These are phyloP conservation scores for Pempheris klunzingeri DNA, from an alignment of 2,797 vertebrate species.

Conservation along the genomic window DNA sequence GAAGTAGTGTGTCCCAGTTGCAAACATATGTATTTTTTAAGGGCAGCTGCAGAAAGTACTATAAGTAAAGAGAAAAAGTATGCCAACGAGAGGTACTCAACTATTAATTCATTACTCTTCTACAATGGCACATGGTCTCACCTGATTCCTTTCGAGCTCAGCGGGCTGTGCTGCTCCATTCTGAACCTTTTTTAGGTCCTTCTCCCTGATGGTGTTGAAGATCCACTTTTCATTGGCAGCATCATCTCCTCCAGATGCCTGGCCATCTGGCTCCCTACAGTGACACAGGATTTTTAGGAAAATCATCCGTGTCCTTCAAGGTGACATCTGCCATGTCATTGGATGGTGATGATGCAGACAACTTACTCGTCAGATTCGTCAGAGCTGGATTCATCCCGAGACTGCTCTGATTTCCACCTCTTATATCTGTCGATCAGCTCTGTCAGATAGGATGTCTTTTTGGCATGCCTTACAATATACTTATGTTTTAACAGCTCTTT, in stretches of 20 bases:
- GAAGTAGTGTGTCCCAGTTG: no score
- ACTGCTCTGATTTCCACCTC: conserved; percentile 95
- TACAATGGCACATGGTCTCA: background rate
- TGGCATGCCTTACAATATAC: conserved; percentile 94
- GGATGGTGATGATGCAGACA: background rate
- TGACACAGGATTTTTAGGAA: conserved; percentile 28
- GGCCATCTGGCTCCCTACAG: conserved; percentile 88
- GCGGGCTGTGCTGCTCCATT: conserved; percentile 86
- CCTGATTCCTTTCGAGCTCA: conserved; percentile 77
- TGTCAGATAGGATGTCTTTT: conserved; percentile 96
- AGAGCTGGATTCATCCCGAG: conserved; percentile 90
- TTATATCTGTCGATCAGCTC: conserved; percentile 98
- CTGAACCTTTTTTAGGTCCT: conserved; percentile 86
- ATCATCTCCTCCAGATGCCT: conserved; percentile 89
- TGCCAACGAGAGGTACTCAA: background rate
- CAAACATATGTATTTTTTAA: no score
- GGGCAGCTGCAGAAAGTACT: no score
- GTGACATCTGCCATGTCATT: background rate
- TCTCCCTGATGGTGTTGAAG: conserved; percentile 92
- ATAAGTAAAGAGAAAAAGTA: no score
- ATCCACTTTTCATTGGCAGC: conserved; percentile 88
- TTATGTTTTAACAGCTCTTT: conserved; percentile 98
- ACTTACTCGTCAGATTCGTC: conserved; percentile 95
- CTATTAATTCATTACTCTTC: background rate
- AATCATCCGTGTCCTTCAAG: background rate